A percentile compares a stretch with the other conserved stretches of the same genome.
Conservation (phyloP, 1,140 invertebrate genomes). For the Caerostris extrusa region DNA sequence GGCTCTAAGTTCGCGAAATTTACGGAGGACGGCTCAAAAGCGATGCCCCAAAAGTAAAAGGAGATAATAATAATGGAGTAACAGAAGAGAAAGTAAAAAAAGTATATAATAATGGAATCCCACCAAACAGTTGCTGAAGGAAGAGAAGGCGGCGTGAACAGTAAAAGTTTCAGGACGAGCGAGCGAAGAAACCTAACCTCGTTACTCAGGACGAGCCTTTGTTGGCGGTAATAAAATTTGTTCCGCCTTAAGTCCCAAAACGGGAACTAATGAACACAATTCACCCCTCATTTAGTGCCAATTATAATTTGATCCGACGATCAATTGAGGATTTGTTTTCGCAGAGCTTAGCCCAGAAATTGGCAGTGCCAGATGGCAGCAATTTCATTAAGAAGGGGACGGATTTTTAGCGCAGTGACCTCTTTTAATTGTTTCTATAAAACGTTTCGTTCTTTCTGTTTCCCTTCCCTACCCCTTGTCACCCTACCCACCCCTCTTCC, state of each 20-base stretch:
- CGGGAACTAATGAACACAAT: conserved; percentile 74
- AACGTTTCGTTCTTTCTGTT: conserved; percentile 20
- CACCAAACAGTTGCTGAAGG: background rate
- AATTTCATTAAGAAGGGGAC: conserved; percentile 73
- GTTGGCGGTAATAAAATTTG: conserved; percentile 75
- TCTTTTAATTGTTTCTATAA: conserved; percentile 72
- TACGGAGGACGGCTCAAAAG: background rate
- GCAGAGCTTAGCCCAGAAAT: conserved; percentile 39
- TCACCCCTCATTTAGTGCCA: conserved; percentile 72
- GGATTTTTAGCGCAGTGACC: conserved; percentile 54
- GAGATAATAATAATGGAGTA: conserved; percentile 52
- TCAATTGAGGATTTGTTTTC: conserved; percentile 65
- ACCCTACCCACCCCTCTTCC: no score
- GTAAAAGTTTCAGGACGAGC: conserved; percentile 64
- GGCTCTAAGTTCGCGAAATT: conserved; percentile 56
- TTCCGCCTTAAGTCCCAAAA: conserved; percentile 72
- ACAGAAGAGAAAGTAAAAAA: conserved; percentile 26
- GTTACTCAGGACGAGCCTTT: conserved; percentile 56
- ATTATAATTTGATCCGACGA: conserved; percentile 75
- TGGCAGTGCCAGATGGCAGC: conserved; percentile 33
- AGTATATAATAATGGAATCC: conserved; percentile 18
- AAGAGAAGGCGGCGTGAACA: conserved; percentile 26
- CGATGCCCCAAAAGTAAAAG: conserved; percentile 33
- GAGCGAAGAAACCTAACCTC: conserved; percentile 66
- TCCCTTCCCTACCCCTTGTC: no score